A percentile compares a stretch with the other conserved stretches of the same genome.
These are phyloP conservation scores for Bovichtus diacanthus DNA, from an alignment of 2,797 vertebrate species.

Conservation along the genomic window DNA sequence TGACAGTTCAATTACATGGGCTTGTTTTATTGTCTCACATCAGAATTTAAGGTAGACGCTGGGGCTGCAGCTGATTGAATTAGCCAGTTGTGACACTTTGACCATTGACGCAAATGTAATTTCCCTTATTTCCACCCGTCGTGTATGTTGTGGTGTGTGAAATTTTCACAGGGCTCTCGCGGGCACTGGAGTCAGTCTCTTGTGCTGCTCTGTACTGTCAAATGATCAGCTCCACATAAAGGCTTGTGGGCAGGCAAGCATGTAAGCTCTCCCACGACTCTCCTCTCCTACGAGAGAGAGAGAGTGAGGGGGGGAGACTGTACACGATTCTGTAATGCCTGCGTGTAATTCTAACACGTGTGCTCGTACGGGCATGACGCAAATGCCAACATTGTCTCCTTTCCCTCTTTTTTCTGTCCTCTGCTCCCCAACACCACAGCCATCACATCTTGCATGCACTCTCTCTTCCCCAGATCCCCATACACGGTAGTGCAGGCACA, in stretches of 20 bases:
- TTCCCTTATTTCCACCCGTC: constrained; percentile 55
- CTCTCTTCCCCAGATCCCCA: constrained; percentile 29
- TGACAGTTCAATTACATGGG: constrained; percentile 60
- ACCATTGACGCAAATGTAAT: constrained; percentile 47
- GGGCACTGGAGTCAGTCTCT: constrained; percentile 27
- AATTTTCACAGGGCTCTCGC: constrained; percentile 30
- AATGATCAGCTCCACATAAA: constrained; percentile 61
- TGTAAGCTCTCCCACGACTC: constrained; percentile 68
- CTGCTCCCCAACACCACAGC: constrained; percentile 9
- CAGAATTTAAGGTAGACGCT: constrained; percentile 18
- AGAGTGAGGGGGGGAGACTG: background rate
- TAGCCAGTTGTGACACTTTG: constrained; percentile 52
- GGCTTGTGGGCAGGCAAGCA: constrained; percentile 62
- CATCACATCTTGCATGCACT: constrained; percentile 21
- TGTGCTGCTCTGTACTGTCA: constrained; percentile 52
- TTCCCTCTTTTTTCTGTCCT: constrained; percentile 15
- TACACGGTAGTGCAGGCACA: constrained; percentile 51
- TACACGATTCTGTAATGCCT: background rate
- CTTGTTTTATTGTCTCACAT: constrained; percentile 29
- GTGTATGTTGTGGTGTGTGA: constrained; percentile 45
- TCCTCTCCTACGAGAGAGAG: constrained; percentile 32
- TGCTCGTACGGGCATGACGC: background rate
- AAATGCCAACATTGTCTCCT: constrained; percentile 33
- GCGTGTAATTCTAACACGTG: constrained; percentile 30
- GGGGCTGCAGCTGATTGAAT: constrained; percentile 50